Conservation (phyloP, 1,140 invertebrate species). For the Aphelinus atriplicis region DNA sequence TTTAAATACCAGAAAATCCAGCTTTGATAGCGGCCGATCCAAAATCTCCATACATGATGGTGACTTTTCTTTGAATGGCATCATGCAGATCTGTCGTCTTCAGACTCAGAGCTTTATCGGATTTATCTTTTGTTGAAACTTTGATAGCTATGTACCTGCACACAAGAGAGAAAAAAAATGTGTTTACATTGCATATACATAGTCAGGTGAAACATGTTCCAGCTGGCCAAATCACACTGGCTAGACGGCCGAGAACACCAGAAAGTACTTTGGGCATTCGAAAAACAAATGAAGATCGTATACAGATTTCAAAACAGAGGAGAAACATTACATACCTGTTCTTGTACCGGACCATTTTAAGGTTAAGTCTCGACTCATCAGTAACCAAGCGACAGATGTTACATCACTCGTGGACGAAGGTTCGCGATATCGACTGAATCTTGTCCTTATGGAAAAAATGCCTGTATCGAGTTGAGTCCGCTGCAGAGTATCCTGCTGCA, state of each 20-base stretch:
- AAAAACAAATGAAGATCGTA: no score
- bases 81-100: slow-evolving; percentile 69
- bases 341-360: slow-evolving; percentile 74
- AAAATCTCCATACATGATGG: slow-evolving; percentile 78
- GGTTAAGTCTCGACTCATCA: slow-evolving; percentile 38
- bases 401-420: no score
- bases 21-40: slow-evolving; percentile 73
- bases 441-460: no score
- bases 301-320: no score
- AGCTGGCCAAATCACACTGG: no score
- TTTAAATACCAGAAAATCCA: slow-evolving; percentile 69
- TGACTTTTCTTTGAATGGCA: slow-evolving; percentile 71
- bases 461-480: no score
- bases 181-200: slow-evolving; percentile 15
- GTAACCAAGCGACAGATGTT: slow-evolving; percentile 6
- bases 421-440: no score
- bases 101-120: slow-evolving; percentile 67
- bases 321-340: slow-evolving; percentile 66
- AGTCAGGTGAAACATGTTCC: slow-evolving; percentile 1
- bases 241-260: no score
- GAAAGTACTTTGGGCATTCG: no score
- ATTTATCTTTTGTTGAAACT: slow-evolving; percentile 65
- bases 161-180: slow-evolving; percentile 26
- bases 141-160: slow-evolving; percentile 73
- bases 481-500: no score